Evolutionary conservation across 2,888 invertebrate genomes (phyloP), one percentile per base, ranked within the genome.

Genomic region (Pristionchus exspectatus): DNA sequence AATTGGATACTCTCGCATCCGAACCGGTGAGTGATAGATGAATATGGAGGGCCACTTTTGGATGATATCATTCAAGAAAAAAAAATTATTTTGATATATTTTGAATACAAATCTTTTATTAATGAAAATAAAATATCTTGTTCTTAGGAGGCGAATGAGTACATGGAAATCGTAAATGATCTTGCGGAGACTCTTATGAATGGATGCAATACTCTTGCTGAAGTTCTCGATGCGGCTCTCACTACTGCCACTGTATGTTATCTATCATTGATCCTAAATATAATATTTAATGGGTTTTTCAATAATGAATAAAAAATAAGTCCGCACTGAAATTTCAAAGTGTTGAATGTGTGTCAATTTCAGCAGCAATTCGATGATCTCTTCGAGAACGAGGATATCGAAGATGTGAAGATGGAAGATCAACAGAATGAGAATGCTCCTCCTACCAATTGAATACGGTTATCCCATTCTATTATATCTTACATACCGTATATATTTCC

Each of bases 361-460:
- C 50, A 81, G 81, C 81, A 81, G 50, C 81, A 81, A 16, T 81
- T 81, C 27, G 81, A 81, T 18, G 81, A 81, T 81, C 81, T 81
- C 27, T 81, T 81, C 81, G 81, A 81, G 16, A 44, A 81, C 50
- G 81, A 81, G 21, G n/a, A 50, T 16, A 33, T 81, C 7, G 81
- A 33, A 24, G 81, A 50, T n/a, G n/a, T 44, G 81, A 81, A 27
- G 50, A 21, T 27, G 77, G 44, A 24, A 2, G 44, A 77, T 44
- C 18, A 30, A 10, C 38, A 74, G 33, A 74, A 38, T 10, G 38
- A 74, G 74, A 74, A 21, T 33, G 33, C 24, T 12, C n/a, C 66
- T 27, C 66, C 72, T 18, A 9, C 81, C 81, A 81, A 50, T 27
- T 81, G 33, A 81, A 14, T 50, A 81, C 33, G 27, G 81, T 50